These are phyloP conservation scores for Argyresthia albistria DNA, from an alignment of 2,888 invertebrate species.

Conservation along the genomic window DNA sequence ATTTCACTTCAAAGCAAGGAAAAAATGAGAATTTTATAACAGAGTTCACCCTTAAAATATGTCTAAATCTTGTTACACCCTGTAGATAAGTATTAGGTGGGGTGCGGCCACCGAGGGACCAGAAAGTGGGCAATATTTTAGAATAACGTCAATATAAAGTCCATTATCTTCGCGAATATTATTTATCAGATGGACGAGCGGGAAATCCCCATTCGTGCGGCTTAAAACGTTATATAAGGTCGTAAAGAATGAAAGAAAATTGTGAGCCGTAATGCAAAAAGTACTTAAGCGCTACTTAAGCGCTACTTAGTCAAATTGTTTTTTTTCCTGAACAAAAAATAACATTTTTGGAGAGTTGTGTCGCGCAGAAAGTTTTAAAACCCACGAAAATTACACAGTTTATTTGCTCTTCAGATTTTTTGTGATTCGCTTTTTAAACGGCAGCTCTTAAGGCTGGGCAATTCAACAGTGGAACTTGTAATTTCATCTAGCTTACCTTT, in stretches of 20 bases:
- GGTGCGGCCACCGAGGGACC: neutral
- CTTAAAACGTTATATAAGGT: slow-evolving; percentile 15
- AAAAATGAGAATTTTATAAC: neutral
- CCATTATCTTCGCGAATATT: slow-evolving; percentile 19
- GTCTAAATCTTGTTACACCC: neutral
- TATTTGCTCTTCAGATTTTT: neutral
- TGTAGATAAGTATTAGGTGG: neutral
- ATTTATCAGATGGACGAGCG: slow-evolving; percentile 20
- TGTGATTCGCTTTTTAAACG: neutral
- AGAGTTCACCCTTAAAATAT: neutral
- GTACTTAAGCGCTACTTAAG: slow-evolving; percentile 28
- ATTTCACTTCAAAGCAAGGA: no score
- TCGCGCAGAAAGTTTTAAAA: neutral
- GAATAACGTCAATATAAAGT: slow-evolving; percentile 17
- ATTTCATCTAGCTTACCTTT: no score
- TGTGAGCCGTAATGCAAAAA: slow-evolving; percentile 33
- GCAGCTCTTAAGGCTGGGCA: neutral
- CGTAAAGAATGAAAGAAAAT: slow-evolving; percentile 29
- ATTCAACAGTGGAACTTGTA: no score
- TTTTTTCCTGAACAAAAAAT: slow-evolving; percentile 18
- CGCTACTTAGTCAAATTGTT: slow-evolving; percentile 32
- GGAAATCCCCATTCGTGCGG: neutral
- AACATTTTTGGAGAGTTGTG: slow-evolving; percentile 12
- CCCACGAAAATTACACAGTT: neutral
- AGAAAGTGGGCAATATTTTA: neutral